Conservation (phyloP, 2,797 vertebrate genomes). For the Coregonus ussuriensis region DNA sequence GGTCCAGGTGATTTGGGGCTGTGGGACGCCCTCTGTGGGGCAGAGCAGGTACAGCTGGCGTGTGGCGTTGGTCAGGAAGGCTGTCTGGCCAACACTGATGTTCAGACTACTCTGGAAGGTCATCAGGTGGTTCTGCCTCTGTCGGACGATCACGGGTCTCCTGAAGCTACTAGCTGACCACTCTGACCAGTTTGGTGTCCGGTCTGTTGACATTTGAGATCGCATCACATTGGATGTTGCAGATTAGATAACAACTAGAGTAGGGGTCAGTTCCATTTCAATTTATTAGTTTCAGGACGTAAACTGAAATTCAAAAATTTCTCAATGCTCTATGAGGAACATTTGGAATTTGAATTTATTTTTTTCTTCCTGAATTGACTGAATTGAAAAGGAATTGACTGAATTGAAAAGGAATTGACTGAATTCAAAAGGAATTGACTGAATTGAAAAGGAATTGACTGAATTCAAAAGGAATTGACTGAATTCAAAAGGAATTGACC, state of each 20-base stretch:
- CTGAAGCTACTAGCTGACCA: constrained; percentile 44
- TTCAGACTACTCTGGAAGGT: constrained; percentile 80
- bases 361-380: no score
- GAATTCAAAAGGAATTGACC: no score
- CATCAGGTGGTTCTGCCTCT: constrained; percentile 64
- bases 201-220: constrained; percentile 29
- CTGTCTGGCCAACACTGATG: constrained; percentile 73
- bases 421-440: no score
- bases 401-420: no score
- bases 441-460: no score
- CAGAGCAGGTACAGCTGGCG: constrained; percentile 78
- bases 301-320: not conserved
- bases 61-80: constrained; percentile 80
- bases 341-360: no score
- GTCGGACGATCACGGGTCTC: constrained; percentile 72
- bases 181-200: constrained; percentile 64
- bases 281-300: not conserved
- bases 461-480: no score
- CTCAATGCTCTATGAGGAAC: no score
- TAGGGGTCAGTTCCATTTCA: not conserved
- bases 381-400: no score
- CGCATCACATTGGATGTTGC: not conserved
- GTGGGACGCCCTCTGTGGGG: constrained; percentile 58
- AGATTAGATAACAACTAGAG: not conserved
- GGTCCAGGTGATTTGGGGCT: constrained; percentile 80